Base-by-base conservation (phyloP, 2,888 invertebrate genomes). In the Campoplex nolae region DNA sequence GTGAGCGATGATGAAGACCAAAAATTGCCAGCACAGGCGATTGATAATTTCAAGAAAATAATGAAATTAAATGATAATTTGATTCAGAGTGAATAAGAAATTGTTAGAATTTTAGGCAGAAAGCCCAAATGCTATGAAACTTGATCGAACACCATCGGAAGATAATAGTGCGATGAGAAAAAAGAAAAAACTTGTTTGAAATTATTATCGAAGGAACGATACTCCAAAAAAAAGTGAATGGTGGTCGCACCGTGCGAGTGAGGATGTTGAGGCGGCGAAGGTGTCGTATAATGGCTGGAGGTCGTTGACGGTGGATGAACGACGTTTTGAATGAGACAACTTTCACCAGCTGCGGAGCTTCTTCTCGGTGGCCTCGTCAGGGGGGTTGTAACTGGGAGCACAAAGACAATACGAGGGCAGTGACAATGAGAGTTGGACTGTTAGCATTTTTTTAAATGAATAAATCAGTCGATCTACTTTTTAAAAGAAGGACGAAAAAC, bases 221-320 rank as follows among this genome's bases (percentile, higher is more conserved):
- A 74, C 23, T 62, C n/a, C 23, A 54, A 7, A 18, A 54, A 56
- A 56, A 58, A 28, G 81, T 82, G 28, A 79, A 65, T 54, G 79
- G 81, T 78, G 58, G 65, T 68, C 86, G 79, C 78, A 89, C 94
- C 93, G 85, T 94, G 93, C 84, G 93, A 91, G 83, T 93, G 92
- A 80, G 92, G 91, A 89, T 93, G 93, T 88, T 93, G 94, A 86
- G 95, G 95, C 83, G 94, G 95, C 90, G 93, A 95, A 88, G 93
- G 95, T 84, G 95, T 95, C 83, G 94, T 94, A 89, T 95, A 95
- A 90, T 95, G 94, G 91, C 94, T 94, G 73, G 94, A 94, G 75
- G 94, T 94, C 77, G 94, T 93, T 58, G 94, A 94, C 77, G 92
- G 91, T 73, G 92, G 93, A 90, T 93, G 93, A 88, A 91, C 92